Conservation (phyloP, 1,140 invertebrate species). For the Sesamia nonagrioides region DNA sequence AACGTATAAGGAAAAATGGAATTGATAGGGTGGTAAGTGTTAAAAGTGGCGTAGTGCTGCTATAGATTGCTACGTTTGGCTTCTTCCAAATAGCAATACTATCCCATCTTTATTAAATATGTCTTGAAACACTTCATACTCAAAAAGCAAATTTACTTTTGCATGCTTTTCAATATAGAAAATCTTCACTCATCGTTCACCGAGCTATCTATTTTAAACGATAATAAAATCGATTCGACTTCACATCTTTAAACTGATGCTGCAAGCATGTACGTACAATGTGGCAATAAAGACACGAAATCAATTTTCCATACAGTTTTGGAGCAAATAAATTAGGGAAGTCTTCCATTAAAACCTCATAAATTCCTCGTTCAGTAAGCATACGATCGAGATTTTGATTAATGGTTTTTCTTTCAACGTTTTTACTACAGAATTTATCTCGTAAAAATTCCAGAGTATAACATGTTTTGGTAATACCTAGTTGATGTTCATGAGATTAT, state of each 20-base stretch:
- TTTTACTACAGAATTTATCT: not conserved
- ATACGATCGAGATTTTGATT: constrained; percentile 24
- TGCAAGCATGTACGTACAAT: not conserved
- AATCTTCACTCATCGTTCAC: constrained; percentile 23
- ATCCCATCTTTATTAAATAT: constrained; percentile 54
- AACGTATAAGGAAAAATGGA: constrained; percentile 77
- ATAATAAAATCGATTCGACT: constrained; percentile 36
- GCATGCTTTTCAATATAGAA: constrained; percentile 62
- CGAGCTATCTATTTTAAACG: constrained; percentile 16
- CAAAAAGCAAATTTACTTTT: constrained; percentile 50
- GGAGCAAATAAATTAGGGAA: not conserved
- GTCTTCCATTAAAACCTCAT: constrained; percentile 30
- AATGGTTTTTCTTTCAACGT: constrained; percentile 15
- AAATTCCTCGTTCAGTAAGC: constrained; percentile 25
- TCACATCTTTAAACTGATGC: constrained; percentile 14
- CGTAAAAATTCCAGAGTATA: not conserved
- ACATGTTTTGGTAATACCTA: constrained; percentile 47
- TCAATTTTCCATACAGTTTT: not conserved
- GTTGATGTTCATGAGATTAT: constrained; percentile 64
- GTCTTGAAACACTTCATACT: constrained; percentile 48
- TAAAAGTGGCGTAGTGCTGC: constrained; percentile 69
- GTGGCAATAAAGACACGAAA: not conserved
- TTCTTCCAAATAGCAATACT: constrained; percentile 75
- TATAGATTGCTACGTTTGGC: constrained; percentile 75
- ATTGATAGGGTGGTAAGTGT: constrained; percentile 85